Base-by-base conservation (phyloP, 1,140 invertebrate species). In the Centruroides sculpturatus region DNA sequence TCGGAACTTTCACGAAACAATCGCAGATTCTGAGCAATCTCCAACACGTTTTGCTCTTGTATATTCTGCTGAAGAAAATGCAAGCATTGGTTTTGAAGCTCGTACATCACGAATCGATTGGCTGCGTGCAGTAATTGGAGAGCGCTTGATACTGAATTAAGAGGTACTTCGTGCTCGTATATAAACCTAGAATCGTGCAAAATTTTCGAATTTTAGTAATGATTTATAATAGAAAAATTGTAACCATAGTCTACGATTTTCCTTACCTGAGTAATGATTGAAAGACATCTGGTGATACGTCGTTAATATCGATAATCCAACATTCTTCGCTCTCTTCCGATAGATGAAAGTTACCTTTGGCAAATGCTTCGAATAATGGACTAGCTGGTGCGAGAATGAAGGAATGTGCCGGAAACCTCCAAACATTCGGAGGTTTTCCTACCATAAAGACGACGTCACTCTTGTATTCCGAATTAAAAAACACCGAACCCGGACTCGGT, bases 401-500 rank as follows among this genome's bases (percentile, higher is more conserved):
- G 1, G 79, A 76, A 70, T 85, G 83, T 5, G 81, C 83, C 3
- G 83, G 82, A 64, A 85, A 80, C 55, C 81, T 74, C 77, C 82
- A 81, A 64, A 70, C 71, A 57, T 82, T 78, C 10, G 73, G 73
- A 56, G 80, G 79, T 34, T 76, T 72, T 10, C 83, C 82, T 5
- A 83, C 83, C 58, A 81, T 76, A 67, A 86, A 82, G 11, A 77
- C 77, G 47, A 86, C 78, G 71, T 86, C 84, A 68, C 81, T 82
- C 54, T 79, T 75, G 35, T 75, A 75, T 71, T 83, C 81, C 59
- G 76, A 77, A 64, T 82, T 80, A 61, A 75, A 78, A 12, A 71
- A 60, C 9, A 64, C 12, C 34, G 66, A 59, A 13, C 64, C 63
- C 46, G 62, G 65, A 59, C 60, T 64, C 5, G 65, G 62, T 23